Evolutionary conservation across 1,140 invertebrate species (phyloP), one percentile per base, ranked within the genome.

Genomic region (Drosophila miranda): DNA sequence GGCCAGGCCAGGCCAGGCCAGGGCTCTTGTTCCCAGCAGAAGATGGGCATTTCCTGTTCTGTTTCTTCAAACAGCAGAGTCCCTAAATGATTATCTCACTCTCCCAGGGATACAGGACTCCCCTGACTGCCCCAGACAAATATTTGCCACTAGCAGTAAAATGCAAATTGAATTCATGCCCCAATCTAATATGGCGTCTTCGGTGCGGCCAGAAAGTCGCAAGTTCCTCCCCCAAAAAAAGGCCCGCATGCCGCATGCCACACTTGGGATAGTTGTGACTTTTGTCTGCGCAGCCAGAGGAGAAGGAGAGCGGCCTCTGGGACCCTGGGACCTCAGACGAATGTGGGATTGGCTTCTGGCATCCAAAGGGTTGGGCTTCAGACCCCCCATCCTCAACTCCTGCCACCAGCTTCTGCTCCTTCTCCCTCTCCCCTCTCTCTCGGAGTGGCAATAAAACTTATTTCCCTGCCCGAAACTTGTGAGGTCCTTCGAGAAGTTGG

Each of bases 181-280:
- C 34, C 34, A 38, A 59, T 77, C 70, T 76, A 88, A 84, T 41
- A 88, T 89, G 83, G 83, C 83, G 83, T 88, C 84, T 88, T 82
- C 61, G 69, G 76, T 72, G 66, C 53, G 81, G 77, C 74, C 81
- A 80, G 56, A 80, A 84, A 84, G 80, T 86, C 76, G 80, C 48
- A 63, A 46, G 14, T 23, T 57, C 53, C 30, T 43, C 14, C 1
- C 13, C 46, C 19, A 19, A 19, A 62, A 19, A 62, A 42, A 68
- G 66, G 19, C 2, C 19, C 64, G 63, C 62, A 61, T 59, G 59
- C 78, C 66, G 67, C 55, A 71, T 78, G 49, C 62, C 53, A 58
- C 11, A 82, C 75, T 75, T 82, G 83, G 83, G 78, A 87, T 87
- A 87, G 82, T 87, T 87, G 78, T 87, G 82, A 87, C 82, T 87